Evolutionary conservation across 2,888 invertebrate genomes (phyloP), one percentile per base, ranked within the genome.

Genomic region (Sinohyriopsis cumingii): DNA sequence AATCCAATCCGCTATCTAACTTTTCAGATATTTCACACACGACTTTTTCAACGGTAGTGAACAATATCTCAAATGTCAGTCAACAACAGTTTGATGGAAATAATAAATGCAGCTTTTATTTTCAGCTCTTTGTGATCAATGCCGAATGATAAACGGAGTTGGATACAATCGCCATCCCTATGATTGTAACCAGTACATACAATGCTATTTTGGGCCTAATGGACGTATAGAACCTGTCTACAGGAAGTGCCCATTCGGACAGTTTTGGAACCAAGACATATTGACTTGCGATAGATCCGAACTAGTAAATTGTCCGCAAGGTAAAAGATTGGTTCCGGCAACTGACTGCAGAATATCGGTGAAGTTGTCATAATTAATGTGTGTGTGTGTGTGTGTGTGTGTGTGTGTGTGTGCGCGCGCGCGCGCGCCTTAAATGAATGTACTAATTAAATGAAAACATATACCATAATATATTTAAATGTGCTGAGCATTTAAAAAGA

Each of bases 141-240:
- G 80, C 25, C 67, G 74, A 45, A 68, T 71, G 66, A 57, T 69
- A 7, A 79, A 80, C 57, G 81, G 82, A 5, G 79, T 82, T 2
- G 82, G 82, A 0, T 82, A 68, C 63, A 70, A 69, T 24, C 64
- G 56, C 18, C 82, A 84, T 64, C 82, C 80, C 12, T 72, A 64
- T n/a, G 78, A 82, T 66, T 84, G 84, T 69, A 78, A 78, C 67
- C 80, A 81, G 68, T 84, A 75, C 55, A 72, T 78, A 0, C 82
- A 84, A 63, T 84, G 84, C 73, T 79, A 75, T 57, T 69, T 75
- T 61, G 79, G 81, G 22, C 67, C 60, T 5, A 73, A 69, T 19
- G 78, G 79, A 19, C 55, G 63, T 20, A 70, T 78, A 53, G 68
- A 71, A 62, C 77, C 80, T 0, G 70, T 76, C 5, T 76, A 78